A percentile compares a stretch with the other conserved stretches of the same genome.
Evolutionary conservation across 2,888 invertebrate species (phyloP).

Genomic region (Brachyptera putata): DNA sequence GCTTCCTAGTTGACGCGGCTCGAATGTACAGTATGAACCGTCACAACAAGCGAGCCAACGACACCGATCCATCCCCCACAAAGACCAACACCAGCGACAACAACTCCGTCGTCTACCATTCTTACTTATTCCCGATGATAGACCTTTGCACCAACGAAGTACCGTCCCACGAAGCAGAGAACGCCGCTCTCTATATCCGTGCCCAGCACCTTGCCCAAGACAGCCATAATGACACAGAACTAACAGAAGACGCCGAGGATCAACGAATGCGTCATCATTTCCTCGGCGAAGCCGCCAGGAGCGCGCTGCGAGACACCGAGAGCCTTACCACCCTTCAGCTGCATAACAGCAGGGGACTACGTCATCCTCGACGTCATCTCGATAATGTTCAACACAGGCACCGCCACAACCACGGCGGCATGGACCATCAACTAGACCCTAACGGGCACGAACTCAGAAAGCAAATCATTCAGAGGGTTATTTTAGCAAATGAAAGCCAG

Average conservation of each 20-base stretch:
- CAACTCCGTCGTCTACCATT: slow-evolving; percentile 27
- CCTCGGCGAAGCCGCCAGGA: neutral
- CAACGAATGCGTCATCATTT: neutral
- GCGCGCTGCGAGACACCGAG: neutral
- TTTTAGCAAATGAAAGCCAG: neutral
- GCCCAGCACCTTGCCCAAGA: slow-evolving; percentile 16
- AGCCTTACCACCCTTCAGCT: neutral
- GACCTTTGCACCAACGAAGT: slow-evolving; percentile 46
- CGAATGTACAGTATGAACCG: slow-evolving; percentile 20
- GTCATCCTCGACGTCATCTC: neutral
- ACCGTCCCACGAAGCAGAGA: slow-evolving; percentile 38
- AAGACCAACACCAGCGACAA: slow-evolving; percentile 12
- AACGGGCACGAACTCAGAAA: neutral
- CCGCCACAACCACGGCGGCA: neutral
- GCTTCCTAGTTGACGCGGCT: slow-evolving; percentile 44
- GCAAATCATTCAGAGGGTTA: neutral
- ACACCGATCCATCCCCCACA: slow-evolving; percentile 22
- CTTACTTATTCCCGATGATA: slow-evolving; percentile 43
- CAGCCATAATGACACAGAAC: neutral
- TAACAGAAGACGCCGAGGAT: neutral
- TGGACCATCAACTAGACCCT: neutral
- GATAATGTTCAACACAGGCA: neutral
- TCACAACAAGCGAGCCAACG: slow-evolving; percentile 39
- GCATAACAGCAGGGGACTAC: neutral
- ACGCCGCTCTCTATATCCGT: slow-evolving; percentile 29